These are phyloP conservation scores for Diachasmimorpha longicaudata DNA, from an alignment of 1,140 invertebrate species.

Conservation along the genomic window DNA sequence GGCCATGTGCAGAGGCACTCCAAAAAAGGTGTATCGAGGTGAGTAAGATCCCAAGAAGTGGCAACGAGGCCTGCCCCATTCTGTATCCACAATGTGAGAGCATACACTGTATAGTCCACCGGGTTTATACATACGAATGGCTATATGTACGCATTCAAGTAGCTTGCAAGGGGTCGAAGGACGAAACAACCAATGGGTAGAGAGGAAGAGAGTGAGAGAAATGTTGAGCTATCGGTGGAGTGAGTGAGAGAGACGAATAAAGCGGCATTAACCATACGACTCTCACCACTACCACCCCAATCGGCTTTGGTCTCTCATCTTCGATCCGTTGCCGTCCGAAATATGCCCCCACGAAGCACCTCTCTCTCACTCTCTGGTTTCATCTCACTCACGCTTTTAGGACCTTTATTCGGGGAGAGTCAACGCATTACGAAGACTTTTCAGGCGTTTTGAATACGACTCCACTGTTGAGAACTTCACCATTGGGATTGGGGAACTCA, in stretches of 20 bases:
- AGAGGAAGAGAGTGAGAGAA: neutral
- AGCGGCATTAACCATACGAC: conserved; percentile 6
- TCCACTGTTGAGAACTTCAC: neutral
- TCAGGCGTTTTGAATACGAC: neutral
- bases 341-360: neutral
- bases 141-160: conserved; percentile 11
- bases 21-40: conserved; percentile 20
- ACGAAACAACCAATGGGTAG: neutral
- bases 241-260: neutral
- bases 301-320: conserved; percentile 7
- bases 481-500: neutral
- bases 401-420: neutral
- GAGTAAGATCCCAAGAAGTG: conserved; percentile 19
- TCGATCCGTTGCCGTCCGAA: conserved; percentile 19
- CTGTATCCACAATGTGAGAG: neutral
- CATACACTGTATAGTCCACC: neutral
- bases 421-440: neutral
- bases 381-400: neutral
- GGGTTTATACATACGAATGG: neutral
- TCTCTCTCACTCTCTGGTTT: neutral
- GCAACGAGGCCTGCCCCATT: conserved; percentile 15
- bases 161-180: conserved; percentile 4
- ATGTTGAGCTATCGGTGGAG: neutral
- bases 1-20: neutral
- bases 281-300: neutral